Evolutionary conservation across 2,888 invertebrate species (phyloP), one percentile per base, ranked within the genome.

Genomic region (Volucella inflata): DNA sequence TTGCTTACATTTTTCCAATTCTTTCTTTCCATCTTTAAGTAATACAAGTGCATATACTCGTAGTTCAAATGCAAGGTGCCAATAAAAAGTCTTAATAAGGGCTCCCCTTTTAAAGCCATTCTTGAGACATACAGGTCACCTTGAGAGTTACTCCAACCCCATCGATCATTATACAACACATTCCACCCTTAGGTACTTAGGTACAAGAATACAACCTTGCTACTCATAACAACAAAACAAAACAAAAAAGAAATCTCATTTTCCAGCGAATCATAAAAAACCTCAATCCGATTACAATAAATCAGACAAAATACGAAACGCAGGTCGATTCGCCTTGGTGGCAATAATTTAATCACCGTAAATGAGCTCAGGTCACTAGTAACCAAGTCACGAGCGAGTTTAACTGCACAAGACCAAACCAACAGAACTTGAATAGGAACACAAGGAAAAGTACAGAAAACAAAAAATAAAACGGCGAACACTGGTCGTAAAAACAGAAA

Each of bases 331-430:
- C 17, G 8, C 9, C 9, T 3, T 17, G 10, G 8, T 17, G 17
- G 6, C n/a, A 16, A 10, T 64, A 30, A 57, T 55, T 67, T 62
- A 80, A 70, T 59, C 76, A 68, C 76, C 38, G 38, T 42, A 64
- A 81, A 70, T 65, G 64, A 59, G 70, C 71, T 65, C 46, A 68
- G 64, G 70, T 75, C 81, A 76, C 10, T 64, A 64, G 53, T 21
- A 76, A 60, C 70, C 81, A 71, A 76, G 76, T 65, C 68, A 70
- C 64, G 38, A 68, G 44, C 46, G 50, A 81, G 42, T 64, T 8
- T 8, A 60, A 21, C 36, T 12, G 46, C 16, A 57, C 57, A 44
- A 36, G 36, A 30, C 30, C 30, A n/a, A 70, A 53, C 53, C 53
- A 50, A 12, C 16, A 51, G 40, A 51, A 40, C 36, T 8, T 8